Base-by-base conservation (phyloP, 1,140 invertebrate species). In the Drosophila equinoxialis region DNA sequence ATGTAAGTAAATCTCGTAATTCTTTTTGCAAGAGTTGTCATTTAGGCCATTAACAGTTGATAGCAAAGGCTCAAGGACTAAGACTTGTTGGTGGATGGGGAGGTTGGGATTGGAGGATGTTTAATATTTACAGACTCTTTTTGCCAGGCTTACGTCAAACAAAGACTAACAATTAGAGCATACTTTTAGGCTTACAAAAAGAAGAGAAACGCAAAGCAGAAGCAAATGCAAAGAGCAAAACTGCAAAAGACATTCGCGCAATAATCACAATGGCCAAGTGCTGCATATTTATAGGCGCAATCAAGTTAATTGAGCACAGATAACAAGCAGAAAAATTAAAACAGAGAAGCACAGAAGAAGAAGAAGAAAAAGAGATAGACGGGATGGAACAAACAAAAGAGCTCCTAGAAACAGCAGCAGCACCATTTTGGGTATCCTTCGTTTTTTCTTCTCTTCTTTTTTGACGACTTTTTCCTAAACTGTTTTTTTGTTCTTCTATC, bases 211-310 rank as follows among this genome's bases (percentile, higher is more conserved):
- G 64, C 35, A 74, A 75, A 55, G 42, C 39, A 71, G 67, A 67
- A 35, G n/a, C 17, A 41, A 13, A 33, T 39, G 39, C 61, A 51
- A 71, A 30, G 48, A 45, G 20, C 17, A 51, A 65, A 61, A 11
- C 58, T 57, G 54, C 64, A 70, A 71, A 65, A 69, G 58, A 73
- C 69, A 77, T 66, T 74, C 80, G 74, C 68, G 82, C 72, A 79
- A 90, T 90, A 86, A 90, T 90, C 87, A 90, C 87, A 71, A 51
- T 51, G 10, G 74, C 71, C 70, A 81, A 90, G 74, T 74, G 79
- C 83, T 72, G 87, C 87, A 90, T 90, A 90, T 90, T 90, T 90
- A 90, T 87, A 90, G 87, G 87, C 87, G 80, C 87, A 90, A 90
- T 90, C 87, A 87, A 83, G 77, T 90, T 90, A 90, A 90, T 90